Conservation (phyloP, 2,888 invertebrate genomes). For the Andrena hattorfiana region DNA sequence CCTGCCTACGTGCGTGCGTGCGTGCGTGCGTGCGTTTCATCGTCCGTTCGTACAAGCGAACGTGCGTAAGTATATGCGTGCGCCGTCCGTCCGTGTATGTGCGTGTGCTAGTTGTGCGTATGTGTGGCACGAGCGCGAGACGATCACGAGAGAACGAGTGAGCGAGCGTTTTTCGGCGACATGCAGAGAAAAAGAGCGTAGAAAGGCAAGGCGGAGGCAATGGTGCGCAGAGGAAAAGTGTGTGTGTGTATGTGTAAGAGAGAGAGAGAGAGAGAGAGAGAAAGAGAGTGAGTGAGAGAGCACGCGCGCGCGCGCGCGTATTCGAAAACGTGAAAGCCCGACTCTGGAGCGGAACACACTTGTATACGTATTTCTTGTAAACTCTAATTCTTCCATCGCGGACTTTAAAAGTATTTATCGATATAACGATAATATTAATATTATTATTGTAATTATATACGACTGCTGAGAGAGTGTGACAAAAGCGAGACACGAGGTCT, state of each 20-base stretch:
- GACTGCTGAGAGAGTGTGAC: constrained; percentile 84
- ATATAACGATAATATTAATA: constrained; percentile 84
- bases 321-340: constrained; percentile 61
- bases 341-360: constrained; percentile 85
- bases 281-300: constrained; percentile 47
- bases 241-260: background rate
- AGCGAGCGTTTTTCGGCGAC: background rate
- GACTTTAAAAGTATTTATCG: constrained; percentile 85
- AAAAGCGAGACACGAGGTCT: constrained; percentile 74
- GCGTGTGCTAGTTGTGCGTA: background rate
- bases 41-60: constrained; percentile 15
- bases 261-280: constrained; percentile 33
- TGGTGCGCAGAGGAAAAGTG: background rate
- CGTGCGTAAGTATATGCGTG: constrained; percentile 4
- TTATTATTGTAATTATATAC: constrained; percentile 85
- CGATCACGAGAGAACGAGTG: background rate
- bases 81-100: constrained; percentile 13
- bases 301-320: constrained; percentile 51
- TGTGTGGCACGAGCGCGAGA: background rate
- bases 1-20: constrained; percentile 2
- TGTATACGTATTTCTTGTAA: constrained; percentile 91
- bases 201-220: background rate
- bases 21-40: background rate
- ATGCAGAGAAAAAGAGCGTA: background rate
- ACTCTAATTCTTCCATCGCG: constrained; percentile 88